These are phyloP conservation scores for Spongia lamella DNA, from an alignment of 37 sponge, comb jelly and placozoan species.

Conservation along the genomic window DNA sequence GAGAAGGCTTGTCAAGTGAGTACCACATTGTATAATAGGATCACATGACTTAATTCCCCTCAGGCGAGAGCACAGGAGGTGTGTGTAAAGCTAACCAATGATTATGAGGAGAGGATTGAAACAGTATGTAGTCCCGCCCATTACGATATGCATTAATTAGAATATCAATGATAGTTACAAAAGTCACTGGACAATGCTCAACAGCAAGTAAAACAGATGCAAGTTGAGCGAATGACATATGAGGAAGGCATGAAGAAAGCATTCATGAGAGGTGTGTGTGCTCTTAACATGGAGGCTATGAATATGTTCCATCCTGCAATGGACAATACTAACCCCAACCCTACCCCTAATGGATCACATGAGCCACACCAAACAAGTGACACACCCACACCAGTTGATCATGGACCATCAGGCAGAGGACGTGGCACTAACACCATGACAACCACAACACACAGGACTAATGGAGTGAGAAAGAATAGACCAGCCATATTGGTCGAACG, in stretches of 20 bases:
- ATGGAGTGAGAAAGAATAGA: too few species aligned
- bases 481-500: too few species aligned
- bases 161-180: slow-evolving; percentile 39
- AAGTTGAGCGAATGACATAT: slow-evolving; percentile 67
- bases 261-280: slow-evolving; percentile 99
- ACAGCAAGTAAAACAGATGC: slow-evolving; percentile 53
- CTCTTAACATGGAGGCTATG: slow-evolving; percentile 98
- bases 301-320: slow-evolving; percentile 78
- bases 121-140: slow-evolving; percentile 41
- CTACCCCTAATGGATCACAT: slow-evolving; percentile 8
- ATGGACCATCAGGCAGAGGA: too few species aligned
- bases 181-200: slow-evolving; percentile 58
- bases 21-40: neutral
- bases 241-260: slow-evolving; percentile 98
- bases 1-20: slow-evolving; percentile 95
- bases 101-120: slow-evolving; percentile 81
- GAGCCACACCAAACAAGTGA: neutral
- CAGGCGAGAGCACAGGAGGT: slow-evolving; percentile 86
- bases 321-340: neutral
- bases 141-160: slow-evolving; percentile 1
- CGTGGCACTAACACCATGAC: too few species aligned
- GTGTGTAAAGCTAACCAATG: slow-evolving; percentile 76
- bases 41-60: neutral
- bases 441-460: too few species aligned
- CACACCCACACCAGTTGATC: too few species aligned